phyloP scores from a whole-genome alignment of 2,888 invertebrate species.

The Fabriciana adippe region DNA sequence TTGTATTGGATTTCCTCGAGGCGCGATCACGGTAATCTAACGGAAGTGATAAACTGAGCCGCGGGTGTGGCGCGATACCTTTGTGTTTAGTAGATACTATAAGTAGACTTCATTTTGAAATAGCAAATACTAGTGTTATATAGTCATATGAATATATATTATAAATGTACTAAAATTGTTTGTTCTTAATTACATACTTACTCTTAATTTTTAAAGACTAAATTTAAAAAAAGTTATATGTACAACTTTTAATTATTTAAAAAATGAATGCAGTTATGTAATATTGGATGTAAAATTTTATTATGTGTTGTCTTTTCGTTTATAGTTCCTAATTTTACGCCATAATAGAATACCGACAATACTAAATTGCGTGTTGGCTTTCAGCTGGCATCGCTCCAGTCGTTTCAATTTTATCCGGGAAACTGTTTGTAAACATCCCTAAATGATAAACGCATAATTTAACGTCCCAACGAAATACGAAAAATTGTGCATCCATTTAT shows the following conservation, averaged over 20 bases:
- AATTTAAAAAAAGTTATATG: too few relatives aligned
- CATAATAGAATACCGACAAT: slow-evolving; percentile 47
- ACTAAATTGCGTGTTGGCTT: slow-evolving; percentile 54
- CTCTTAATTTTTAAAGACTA: too few relatives aligned
- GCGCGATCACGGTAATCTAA: slow-evolving; percentile 54
- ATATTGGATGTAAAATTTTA: neutral
- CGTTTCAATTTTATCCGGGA: slow-evolving; percentile 78
- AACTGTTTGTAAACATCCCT: slow-evolving; percentile 75
- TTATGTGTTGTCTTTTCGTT: slow-evolving; percentile 29
- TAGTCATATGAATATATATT: neutral
- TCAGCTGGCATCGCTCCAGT: slow-evolving; percentile 74
- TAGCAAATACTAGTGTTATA: neutral
- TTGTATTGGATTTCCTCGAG: slow-evolving; percentile 49
- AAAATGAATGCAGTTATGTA: neutral
- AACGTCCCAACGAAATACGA: slow-evolving; percentile 71
- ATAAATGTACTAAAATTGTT: too few relatives aligned
- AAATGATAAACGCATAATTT: slow-evolving; percentile 81
- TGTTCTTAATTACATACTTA: too few relatives aligned
- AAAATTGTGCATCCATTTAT: slow-evolving; percentile 74
- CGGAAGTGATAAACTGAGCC: slow-evolving; percentile 58
- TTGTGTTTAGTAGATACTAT: slow-evolving; percentile 17
- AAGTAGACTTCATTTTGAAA: neutral
- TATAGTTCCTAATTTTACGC: slow-evolving; percentile 43
- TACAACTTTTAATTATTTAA: too few relatives aligned
- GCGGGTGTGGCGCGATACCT: slow-evolving; percentile 26